Conservation (phyloP, 1,140 invertebrate species). For the Sitodiplosis mosellana region DNA sequence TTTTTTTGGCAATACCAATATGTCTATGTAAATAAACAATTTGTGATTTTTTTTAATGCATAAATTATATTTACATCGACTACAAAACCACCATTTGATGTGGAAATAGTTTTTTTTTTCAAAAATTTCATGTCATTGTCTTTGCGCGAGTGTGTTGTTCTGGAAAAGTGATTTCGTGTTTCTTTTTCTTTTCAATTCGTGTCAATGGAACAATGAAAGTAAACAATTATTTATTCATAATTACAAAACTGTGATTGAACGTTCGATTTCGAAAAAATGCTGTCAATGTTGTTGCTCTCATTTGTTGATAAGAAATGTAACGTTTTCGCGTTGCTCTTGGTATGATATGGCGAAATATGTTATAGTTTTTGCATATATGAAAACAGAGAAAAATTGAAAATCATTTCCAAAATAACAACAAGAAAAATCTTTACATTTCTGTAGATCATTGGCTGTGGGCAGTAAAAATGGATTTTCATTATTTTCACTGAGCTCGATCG, state of each 20-base stretch:
- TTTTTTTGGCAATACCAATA: not conserved
- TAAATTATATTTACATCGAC: not conserved
- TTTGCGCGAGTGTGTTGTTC: not conserved
- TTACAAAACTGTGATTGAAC: not conserved
- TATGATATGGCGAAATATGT: not conserved
- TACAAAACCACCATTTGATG: constrained; percentile 1
- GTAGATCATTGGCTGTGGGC: constrained; percentile 80
- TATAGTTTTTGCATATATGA: not conserved
- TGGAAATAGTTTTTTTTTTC: too few species aligned
- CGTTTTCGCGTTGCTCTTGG: not conserved
- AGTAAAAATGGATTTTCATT: constrained; percentile 75
- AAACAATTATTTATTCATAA: not conserved
- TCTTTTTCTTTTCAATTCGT: not conserved
- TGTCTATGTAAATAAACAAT: not conserved
- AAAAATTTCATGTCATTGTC: too few species aligned
- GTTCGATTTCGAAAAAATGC: not conserved
- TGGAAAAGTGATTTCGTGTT: not conserved
- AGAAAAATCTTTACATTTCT: not conserved
- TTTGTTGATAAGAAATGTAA: not conserved
- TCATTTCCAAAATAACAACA: not conserved
- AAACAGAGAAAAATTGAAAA: not conserved
- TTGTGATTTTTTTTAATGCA: not conserved
- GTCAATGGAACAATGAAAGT: not conserved
- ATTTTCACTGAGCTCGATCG: constrained; percentile 67
- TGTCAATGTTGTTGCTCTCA: not conserved